A percentile compares a stretch with the other conserved stretches of the same genome.
Evolutionary conservation across 2,113 vertebrate species (phyloP).

Genomic region (Sinocyclocheilus anshuiensis): DNA sequence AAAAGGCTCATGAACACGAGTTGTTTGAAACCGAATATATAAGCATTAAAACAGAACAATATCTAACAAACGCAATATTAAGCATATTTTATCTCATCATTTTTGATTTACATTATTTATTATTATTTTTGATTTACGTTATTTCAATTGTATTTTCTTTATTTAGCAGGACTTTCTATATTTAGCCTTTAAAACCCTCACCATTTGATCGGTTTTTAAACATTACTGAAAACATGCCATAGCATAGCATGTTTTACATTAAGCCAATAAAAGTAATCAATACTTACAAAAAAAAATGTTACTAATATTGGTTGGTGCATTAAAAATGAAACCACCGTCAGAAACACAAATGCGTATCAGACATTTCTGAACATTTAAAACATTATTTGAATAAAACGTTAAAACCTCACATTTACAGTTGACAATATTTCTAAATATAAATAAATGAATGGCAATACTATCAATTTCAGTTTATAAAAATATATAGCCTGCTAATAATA

Average conservation of each 20-base stretch:
- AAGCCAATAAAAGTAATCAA: background rate
- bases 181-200: too few relatives aligned
- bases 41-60: background rate
- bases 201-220: too few relatives aligned
- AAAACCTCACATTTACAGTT: background rate
- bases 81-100: background rate
- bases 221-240: background rate
- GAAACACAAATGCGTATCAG: background rate
- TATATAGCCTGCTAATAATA: background rate
- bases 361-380: background rate
- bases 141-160: too few relatives aligned
- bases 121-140: background rate
- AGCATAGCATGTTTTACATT: background rate
- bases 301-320: background rate
- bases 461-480: background rate
- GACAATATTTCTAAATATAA: background rate
- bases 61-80: background rate
- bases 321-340: background rate
- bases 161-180: too few relatives aligned
- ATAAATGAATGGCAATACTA: background rate
- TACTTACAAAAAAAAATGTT: background rate
- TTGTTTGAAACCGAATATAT: background rate
- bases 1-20: background rate
- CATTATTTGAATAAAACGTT: background rate
- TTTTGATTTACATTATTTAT: background rate